phyloP scores from a whole-genome alignment of 1,140 invertebrate species.

The Planococcus citri region DNA sequence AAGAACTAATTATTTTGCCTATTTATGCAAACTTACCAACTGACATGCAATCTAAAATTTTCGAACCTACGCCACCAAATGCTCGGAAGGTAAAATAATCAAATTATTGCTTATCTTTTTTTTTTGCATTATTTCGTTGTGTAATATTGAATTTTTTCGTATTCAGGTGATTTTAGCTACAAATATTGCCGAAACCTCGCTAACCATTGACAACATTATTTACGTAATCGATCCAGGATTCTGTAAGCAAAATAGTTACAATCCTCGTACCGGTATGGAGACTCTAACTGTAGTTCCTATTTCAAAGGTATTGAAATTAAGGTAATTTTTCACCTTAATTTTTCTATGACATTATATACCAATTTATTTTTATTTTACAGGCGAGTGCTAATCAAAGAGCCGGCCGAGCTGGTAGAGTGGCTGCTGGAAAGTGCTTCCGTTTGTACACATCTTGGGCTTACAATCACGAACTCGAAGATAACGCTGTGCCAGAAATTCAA shows the following conservation, averaged over 20 bases:
- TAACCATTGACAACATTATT: constrained; percentile 98
- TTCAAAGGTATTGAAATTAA: constrained; percentile 58
- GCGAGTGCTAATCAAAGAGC: constrained; percentile 90
- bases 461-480: constrained; percentile 94
- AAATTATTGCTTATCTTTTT: background rate
- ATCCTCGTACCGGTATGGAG: constrained; percentile 96
- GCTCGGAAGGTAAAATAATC: constrained; percentile 77
- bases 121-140: background rate
- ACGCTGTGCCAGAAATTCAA: constrained; percentile 96
- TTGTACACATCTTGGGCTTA: constrained; percentile 96
- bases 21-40: constrained; percentile 97
- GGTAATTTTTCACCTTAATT: background rate
- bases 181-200: constrained; percentile 97
- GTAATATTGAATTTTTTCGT: background rate
- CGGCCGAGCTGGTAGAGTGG: constrained; percentile 80
- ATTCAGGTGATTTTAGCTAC: constrained; percentile 80
- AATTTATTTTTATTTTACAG: constrained; percentile 26
- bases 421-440: constrained; percentile 94
- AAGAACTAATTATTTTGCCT: constrained; percentile 85
- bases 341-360: no score
- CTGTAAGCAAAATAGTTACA: constrained; percentile 98
- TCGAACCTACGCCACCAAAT: constrained; percentile 86
- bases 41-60: constrained; percentile 98
- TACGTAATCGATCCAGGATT: constrained; percentile 99
- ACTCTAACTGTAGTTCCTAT: constrained; percentile 95